Percentiles rank a stretch among this genome's conserved stretches.
These are phyloP conservation scores for Hypotaenidia okinawae DNA, from an alignment of 2,797 vertebrate genomes.

Conservation along the genomic window DNA sequence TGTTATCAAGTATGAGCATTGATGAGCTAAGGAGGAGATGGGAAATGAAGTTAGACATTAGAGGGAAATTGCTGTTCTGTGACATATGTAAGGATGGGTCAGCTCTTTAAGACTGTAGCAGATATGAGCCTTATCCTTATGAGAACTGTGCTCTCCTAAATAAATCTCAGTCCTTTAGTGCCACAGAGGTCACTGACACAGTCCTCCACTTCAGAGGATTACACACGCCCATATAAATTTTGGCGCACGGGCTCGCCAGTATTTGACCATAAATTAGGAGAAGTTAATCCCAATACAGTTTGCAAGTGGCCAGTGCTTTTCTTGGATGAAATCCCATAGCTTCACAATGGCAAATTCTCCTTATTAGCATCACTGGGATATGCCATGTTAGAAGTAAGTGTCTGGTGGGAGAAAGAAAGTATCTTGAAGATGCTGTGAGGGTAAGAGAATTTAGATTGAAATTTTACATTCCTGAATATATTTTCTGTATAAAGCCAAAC, in stretches of 20 bases:
- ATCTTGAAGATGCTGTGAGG: background rate
- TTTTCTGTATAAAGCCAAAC: background rate
- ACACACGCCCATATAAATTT: background rate
- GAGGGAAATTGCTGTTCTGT: background rate
- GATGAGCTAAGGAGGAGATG: background rate
- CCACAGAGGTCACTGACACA: background rate
- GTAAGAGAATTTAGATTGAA: background rate
- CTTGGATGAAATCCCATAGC: background rate
- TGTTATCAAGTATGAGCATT: background rate
- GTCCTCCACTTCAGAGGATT: background rate
- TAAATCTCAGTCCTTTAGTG: background rate
- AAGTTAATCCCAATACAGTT: background rate
- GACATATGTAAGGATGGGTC: background rate
- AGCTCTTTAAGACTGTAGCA: background rate
- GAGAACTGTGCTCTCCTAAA: background rate
- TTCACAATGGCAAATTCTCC: background rate
- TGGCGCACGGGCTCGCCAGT: background rate
- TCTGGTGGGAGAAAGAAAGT: background rate
- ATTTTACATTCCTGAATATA: background rate
- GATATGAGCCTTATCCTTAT: background rate
- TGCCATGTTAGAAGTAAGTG: background rate
- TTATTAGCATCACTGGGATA: background rate
- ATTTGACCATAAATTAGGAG: background rate
- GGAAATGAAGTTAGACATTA: background rate
- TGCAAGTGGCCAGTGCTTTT: background rate